Percentiles rank a stretch among this genome's conserved stretches.
phyloP scores from a whole-genome alignment of 2,113 vertebrate genomes.

The Gallinago media region DNA sequence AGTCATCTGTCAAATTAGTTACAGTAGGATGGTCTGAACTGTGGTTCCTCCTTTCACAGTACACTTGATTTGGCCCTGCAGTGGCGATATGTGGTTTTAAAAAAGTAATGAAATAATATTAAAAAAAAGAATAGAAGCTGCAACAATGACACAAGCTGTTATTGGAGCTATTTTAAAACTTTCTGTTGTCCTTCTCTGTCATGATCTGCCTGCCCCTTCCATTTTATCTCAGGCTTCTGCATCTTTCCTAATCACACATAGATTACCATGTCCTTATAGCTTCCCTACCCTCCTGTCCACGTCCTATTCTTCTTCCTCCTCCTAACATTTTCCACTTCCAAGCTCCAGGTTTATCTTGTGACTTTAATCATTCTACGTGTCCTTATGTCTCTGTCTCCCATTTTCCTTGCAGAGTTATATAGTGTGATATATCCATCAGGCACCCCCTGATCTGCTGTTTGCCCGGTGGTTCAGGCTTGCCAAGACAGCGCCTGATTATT shows the following conservation, averaged over 20 bases:
- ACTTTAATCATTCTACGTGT: neutral
- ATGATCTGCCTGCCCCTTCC: neutral
- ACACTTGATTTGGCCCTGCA: neutral
- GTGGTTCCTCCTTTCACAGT: neutral
- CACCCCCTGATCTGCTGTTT: neutral
- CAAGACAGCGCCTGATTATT: neutral
- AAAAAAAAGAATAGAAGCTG: neutral
- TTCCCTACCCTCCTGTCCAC: neutral
- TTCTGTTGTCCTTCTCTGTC: neutral
- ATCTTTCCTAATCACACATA: neutral
- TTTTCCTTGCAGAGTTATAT: neutral
- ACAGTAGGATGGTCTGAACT: neutral
- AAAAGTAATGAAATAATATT: too few relatives aligned
- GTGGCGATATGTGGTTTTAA: accelerated
- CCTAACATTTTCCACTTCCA: neutral
- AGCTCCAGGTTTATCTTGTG: neutral
- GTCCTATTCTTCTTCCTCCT: neutral
- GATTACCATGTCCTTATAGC: neutral
- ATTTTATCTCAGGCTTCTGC: neutral
- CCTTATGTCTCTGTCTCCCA: accelerated
- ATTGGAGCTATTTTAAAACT: neutral
- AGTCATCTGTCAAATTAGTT: neutral
- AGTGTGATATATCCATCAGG: neutral
- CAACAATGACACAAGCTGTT: neutral
- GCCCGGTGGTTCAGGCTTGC: neutral